A percentile compares a stretch with the other conserved stretches of the same genome.
These are phyloP conservation scores for Stegana nigrithorax DNA, from an alignment of 2,888 invertebrate species.

Conservation along the genomic window DNA sequence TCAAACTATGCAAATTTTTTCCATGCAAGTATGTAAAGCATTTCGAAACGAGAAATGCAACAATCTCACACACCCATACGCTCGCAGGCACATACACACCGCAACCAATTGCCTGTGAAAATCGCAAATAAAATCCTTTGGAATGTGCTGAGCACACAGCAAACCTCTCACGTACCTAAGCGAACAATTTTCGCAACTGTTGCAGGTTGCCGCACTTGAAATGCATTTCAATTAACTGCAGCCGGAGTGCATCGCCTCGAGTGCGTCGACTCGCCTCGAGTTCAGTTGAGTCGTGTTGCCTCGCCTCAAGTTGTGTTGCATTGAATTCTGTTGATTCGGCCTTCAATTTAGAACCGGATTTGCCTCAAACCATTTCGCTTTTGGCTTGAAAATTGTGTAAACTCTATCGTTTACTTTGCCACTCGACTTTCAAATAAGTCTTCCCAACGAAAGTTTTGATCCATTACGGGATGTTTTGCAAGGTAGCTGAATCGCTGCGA, in stretches of 20 bases:
- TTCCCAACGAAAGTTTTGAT: too few species aligned
- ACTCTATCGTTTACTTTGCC: too few species aligned
- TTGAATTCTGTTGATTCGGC: constrained; percentile 36
- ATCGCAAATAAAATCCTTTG: background rate
- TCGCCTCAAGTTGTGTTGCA: background rate
- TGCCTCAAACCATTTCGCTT: too few species aligned
- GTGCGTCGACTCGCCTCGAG: background rate
- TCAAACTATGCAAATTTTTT: background rate
- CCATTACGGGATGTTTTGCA: too few species aligned
- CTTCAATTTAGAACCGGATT: too few species aligned
- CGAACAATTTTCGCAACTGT: constrained; percentile 33
- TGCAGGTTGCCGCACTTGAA: constrained; percentile 39
- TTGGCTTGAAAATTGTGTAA: too few species aligned
- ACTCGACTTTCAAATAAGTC: too few species aligned
- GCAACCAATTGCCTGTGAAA: background rate
- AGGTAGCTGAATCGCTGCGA: too few species aligned
- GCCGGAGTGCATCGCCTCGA: constrained; percentile 9
- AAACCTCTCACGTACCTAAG: constrained; percentile 20
- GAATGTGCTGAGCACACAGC: constrained; percentile 12
- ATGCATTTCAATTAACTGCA: constrained; percentile 54
- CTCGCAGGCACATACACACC: background rate
- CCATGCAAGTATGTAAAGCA: too few species aligned
- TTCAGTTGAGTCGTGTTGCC: background rate
- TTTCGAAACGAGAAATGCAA: too few species aligned
- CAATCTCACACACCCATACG: too few species aligned